Evolutionary conservation across 2,797 vertebrate genomes (phyloP).

Genomic region (Molossus alvarezi): DNA sequence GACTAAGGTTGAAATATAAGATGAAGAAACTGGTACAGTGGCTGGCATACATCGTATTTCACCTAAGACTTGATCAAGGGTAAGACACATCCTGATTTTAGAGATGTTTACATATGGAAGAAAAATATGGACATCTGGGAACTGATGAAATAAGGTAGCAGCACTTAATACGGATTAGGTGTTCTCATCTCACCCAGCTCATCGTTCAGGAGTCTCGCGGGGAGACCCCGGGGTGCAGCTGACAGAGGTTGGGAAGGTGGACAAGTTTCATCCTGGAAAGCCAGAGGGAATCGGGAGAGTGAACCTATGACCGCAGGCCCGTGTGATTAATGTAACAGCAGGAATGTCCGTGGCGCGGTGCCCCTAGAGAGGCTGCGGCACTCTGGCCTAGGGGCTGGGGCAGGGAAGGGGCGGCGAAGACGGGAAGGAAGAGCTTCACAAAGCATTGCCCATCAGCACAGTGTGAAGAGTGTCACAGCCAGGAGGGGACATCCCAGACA

Average conservation of each 20-base stretch:
- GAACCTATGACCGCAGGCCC: background rate
- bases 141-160: background rate
- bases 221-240: background rate
- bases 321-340: background rate
- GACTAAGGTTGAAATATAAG: background rate
- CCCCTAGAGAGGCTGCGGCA: background rate
- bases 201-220: background rate
- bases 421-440: slow-evolving; percentile 21
- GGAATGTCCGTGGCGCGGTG: background rate
- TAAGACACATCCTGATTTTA: slow-evolving; percentile 40
- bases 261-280: background rate
- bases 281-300: slow-evolving; percentile 6
- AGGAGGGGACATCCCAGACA: slow-evolving; percentile 16
- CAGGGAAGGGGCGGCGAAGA: background rate
- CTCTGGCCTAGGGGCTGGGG: background rate
- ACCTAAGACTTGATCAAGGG: slow-evolving; percentile 4
- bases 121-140: background rate
- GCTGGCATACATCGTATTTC: background rate
- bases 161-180: background rate
- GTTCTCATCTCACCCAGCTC: background rate
- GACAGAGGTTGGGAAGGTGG: slow-evolving; percentile 14
- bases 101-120: slow-evolving; percentile 5
- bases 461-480: background rate
- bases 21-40: background rate
- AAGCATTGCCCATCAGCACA: slow-evolving; percentile 7